Evolutionary conservation across 2,888 invertebrate species (phyloP).

Genomic region (Athalia circularis): DNA sequence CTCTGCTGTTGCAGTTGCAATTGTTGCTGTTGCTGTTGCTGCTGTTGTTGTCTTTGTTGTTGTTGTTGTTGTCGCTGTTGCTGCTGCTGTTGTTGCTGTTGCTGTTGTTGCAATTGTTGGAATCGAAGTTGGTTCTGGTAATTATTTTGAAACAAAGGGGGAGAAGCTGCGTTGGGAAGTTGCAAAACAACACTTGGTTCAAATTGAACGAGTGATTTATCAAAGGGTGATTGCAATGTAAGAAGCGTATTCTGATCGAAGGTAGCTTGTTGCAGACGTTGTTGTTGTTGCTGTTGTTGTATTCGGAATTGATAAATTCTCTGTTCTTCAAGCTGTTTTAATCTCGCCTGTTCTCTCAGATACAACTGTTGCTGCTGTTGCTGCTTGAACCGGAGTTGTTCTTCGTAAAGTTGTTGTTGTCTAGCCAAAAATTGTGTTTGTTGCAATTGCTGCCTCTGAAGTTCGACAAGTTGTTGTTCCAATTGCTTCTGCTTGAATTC

Average conservation of each 20-base stretch:
- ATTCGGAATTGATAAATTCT: slow-evolving; percentile 56
- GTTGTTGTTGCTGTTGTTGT: slow-evolving; percentile 56
- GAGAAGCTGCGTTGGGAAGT: slow-evolving; percentile 61
- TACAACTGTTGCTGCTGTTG: slow-evolving; percentile 66
- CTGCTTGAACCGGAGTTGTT: slow-evolving; percentile 72
- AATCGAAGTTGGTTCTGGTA: slow-evolving; percentile 60
- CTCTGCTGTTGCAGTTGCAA: slow-evolving; percentile 66
- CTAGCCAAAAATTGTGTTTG: slow-evolving; percentile 82
- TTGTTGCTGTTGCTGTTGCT: slow-evolving; percentile 70
- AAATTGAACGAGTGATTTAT: slow-evolving; percentile 61
- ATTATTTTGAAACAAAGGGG: slow-evolving; percentile 61
- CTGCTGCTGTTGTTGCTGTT: slow-evolving; percentile 61
- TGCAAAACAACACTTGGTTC: slow-evolving; percentile 68
- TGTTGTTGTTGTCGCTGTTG: slow-evolving; percentile 67
- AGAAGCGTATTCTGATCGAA: slow-evolving; percentile 60
- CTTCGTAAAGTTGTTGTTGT: slow-evolving; percentile 79
- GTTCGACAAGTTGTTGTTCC: slow-evolving; percentile 82
- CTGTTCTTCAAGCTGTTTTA: slow-evolving; percentile 61
- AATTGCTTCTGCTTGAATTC: slow-evolving; percentile 82
- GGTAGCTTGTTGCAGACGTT: slow-evolving; percentile 57
- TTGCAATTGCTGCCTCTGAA: slow-evolving; percentile 82
- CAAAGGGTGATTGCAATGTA: slow-evolving; percentile 56
- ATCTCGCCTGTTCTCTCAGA: slow-evolving; percentile 62
- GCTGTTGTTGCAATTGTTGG: slow-evolving; percentile 57
- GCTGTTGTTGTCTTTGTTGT: slow-evolving; percentile 70